Evolutionary conservation across 2,797 vertebrate genomes (phyloP).

Genomic region (Ceryle rudis): DNA sequence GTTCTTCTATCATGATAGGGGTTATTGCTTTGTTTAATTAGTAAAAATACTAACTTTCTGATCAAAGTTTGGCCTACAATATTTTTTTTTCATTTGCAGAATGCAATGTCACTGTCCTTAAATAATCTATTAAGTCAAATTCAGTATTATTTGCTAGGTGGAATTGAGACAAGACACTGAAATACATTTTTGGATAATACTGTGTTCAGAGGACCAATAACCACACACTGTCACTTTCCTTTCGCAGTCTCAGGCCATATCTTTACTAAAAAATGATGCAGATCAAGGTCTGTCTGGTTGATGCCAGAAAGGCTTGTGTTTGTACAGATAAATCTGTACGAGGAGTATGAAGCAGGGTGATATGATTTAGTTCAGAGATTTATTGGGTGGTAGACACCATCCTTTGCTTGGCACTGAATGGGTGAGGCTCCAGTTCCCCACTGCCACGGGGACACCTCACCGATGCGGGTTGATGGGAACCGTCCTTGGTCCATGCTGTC

Average conservation of each 20-base stretch:
- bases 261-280: background rate
- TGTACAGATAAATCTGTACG: background rate
- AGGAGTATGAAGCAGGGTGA: background rate
- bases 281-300: background rate
- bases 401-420: background rate
- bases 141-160: background rate
- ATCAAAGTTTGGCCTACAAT: background rate
- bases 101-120: background rate
- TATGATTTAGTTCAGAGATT: background rate
- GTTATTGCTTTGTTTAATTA: background rate
- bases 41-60: background rate
- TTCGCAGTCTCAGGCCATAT: background rate
- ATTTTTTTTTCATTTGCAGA: background rate
- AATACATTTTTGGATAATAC: background rate
- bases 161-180: background rate
- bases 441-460: background rate
- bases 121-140: background rate
- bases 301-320: background rate
- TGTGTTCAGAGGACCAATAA: background rate
- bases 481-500: background rate
- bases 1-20: background rate
- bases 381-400: background rate
- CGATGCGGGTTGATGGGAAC: rapidly evolving
- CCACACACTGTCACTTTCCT: background rate
- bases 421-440: background rate